Base-by-base conservation (phyloP, 2,797 vertebrate genomes). In the Schizopygopsis malacanthus region DNA sequence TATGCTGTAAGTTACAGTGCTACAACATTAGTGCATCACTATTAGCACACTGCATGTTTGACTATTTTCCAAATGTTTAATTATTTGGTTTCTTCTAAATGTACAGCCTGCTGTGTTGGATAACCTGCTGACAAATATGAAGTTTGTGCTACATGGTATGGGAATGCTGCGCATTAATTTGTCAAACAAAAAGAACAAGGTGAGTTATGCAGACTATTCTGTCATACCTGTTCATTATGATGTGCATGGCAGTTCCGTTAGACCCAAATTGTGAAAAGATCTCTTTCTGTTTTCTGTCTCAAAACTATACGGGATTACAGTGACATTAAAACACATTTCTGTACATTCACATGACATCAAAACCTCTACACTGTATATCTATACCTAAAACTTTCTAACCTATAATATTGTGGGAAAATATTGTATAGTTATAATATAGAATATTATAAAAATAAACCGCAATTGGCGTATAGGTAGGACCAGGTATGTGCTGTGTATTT, bases 61-160 rank as follows among this genome's bases (percentile, higher is more conserved):
- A 45, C 7, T 10, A 69, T 25, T 47, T 2, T 47, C 25, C 25
- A 61, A 47, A 15, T 54, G 28, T 61, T 12, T 16, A 70, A 47
- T 56, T 73, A 13, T 22, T 28, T 16, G 22, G 8, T 65, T 22
- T 70, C 4, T 78, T 43, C 15, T 45, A 1, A 15, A 22, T 78
- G 37, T 39, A 0, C 89, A 96, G 95, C 86, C 93, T 39, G 94
- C 95, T 1, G 91, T 96, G 1, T 83, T 95, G 1, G 95, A 96
- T 85, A 96, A 96, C 88, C 93, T 96, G 12, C 87, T 96, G 71
- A 95, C 91, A 37, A 95, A 95, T 0, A 94, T 96, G 93, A 96
- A 95, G 93, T 90, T 94, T 86, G 95, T 96, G 25, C 91, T 96
- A 8, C 93, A 82, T 13, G 95, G 95, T 25, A 96, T 96, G 95